These are phyloP conservation scores for Gymnobelideus leadbeateri DNA, from an alignment of 2,113 vertebrate species.

Conservation along the genomic window DNA sequence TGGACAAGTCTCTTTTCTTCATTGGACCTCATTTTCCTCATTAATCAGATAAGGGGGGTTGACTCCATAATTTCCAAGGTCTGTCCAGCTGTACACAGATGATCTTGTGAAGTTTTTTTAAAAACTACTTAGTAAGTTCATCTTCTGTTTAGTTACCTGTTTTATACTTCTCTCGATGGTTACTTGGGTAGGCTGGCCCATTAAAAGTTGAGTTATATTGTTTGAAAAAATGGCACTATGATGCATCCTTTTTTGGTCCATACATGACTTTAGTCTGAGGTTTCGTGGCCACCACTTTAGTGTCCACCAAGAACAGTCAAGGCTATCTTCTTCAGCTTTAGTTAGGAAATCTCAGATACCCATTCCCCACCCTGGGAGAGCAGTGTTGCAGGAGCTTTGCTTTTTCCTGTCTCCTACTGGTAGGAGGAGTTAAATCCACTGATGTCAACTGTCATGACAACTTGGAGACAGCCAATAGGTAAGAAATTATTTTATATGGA, in stretches of 20 bases:
- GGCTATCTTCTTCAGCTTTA: constrained; percentile 41
- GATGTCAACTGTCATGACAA: background rate
- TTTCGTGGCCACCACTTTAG: background rate
- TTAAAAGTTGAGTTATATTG: background rate
- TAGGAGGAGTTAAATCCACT: constrained; percentile 39
- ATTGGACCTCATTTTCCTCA: background rate
- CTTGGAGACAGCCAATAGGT: constrained; percentile 35
- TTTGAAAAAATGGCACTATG: background rate
- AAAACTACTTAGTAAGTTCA: background rate
- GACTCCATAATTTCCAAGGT: background rate
- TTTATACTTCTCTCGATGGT: background rate
- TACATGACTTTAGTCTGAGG: background rate
- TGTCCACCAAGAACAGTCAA: constrained; percentile 41
- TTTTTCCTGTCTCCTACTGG: constrained; percentile 4
- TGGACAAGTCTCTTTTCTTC: background rate
- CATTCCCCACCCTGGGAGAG: constrained; percentile 12
- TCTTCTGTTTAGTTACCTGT: background rate
- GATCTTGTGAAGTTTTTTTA: background rate
- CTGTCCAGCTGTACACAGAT: background rate
- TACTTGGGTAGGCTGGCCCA: background rate
- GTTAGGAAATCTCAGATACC: background rate
- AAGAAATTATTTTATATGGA: constrained; percentile 48
- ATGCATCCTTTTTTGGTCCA: constrained; percentile 15
- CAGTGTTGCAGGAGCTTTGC: constrained; percentile 21
- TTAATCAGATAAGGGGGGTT: background rate